These are phyloP conservation scores for Labeo catla DNA, from an alignment of 2,113 vertebrate species.

Conservation along the genomic window DNA sequence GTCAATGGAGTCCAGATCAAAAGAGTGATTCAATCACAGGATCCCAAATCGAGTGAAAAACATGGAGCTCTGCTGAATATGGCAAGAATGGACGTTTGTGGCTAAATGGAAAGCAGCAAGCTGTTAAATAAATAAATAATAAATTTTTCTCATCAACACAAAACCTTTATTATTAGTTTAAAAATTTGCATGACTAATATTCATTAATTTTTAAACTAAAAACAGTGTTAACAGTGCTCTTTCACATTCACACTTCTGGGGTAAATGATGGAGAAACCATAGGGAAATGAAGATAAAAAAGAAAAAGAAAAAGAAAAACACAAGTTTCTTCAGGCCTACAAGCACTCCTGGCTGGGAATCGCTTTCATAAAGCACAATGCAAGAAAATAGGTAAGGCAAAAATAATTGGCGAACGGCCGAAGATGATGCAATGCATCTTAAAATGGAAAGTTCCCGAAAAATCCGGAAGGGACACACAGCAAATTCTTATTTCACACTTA, in stretches of 20 bases:
- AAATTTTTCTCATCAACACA: not conserved
- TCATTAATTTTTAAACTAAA: not conserved
- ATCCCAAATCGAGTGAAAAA: not conserved
- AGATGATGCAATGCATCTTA: not conserved
- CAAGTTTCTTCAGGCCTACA: not conserved
- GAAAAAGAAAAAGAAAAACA: not conserved
- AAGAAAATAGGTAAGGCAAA: not conserved
- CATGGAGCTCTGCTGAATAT: constrained; percentile 13
- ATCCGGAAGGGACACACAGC: constrained; percentile 16
- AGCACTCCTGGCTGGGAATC: not conserved
- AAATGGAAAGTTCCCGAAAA: not conserved
- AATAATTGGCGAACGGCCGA: not conserved
- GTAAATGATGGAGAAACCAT: not conserved
- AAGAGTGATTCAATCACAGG: constrained; percentile 15
- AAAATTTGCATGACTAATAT: not conserved
- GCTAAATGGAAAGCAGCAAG: not conserved
- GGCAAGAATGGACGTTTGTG: not conserved
- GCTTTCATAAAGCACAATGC: not conserved
- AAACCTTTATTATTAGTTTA: not conserved
- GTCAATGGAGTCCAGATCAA: constrained; percentile 46
- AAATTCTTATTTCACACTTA: constrained; percentile 56
- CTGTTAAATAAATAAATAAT: too few relatives aligned
- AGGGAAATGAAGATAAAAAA: not conserved
- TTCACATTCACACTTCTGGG: not conserved
- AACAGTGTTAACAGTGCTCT: not conserved